A percentile compares a stretch with the other conserved stretches of the same genome.
phyloP scores from a whole-genome alignment of 1,140 invertebrate species.

The Lepidostoma basale region DNA sequence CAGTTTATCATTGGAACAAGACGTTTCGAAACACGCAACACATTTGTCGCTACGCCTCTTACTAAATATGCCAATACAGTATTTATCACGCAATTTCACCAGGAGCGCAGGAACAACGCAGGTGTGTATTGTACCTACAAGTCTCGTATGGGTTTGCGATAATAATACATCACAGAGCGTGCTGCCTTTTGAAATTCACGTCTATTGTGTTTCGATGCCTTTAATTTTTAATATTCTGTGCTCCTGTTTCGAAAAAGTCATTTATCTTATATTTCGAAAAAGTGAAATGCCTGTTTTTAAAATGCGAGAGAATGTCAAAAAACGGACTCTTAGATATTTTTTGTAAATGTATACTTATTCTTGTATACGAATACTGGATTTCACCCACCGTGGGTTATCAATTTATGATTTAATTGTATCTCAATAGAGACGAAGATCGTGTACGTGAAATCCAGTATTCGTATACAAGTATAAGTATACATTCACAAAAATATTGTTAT shows the following conservation, averaged over 20 bases:
- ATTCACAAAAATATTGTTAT: too few relatives aligned
- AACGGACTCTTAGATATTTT: too few relatives aligned
- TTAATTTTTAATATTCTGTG: constrained; percentile 8
- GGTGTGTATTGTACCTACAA: not conserved
- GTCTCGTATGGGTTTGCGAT: not conserved
- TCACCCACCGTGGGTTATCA: too few relatives aligned
- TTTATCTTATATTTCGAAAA: not conserved
- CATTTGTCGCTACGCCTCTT: not conserved
- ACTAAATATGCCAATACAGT: too few relatives aligned
- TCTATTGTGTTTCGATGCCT: not conserved
- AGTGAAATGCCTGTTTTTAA: not conserved
- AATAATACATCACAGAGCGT: constrained; percentile 2
- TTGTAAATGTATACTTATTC: too few relatives aligned
- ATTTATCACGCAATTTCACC: constrained; percentile 23
- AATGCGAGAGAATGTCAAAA: too few relatives aligned
- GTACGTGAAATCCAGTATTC: too few relatives aligned
- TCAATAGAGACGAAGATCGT: too few relatives aligned
- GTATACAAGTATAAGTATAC: too few relatives aligned
- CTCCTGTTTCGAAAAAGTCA: not conserved
- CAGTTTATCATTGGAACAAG: too few relatives aligned
- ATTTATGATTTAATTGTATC: too few relatives aligned
- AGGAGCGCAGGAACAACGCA: not conserved
- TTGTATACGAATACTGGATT: too few relatives aligned
- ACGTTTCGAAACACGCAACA: not conserved
- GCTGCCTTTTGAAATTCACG: constrained; percentile 20